These are phyloP conservation scores for Hydriomena furcata DNA, from an alignment of 2,888 invertebrate species.

Conservation along the genomic window DNA sequence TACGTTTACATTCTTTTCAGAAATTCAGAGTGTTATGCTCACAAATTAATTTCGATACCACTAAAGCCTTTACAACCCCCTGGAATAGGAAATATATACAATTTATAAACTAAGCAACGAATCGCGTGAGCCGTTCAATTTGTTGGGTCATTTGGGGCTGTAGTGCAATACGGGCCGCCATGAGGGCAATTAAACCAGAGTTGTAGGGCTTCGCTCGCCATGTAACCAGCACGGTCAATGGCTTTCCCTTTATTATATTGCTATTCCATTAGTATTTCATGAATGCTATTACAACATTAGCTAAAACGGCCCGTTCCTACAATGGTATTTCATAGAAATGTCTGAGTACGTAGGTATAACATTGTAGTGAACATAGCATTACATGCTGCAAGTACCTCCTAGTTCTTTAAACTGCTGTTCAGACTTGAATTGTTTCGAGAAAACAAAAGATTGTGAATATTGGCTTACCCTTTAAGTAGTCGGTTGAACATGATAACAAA, in stretches of 20 bases:
- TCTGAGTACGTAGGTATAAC: not conserved
- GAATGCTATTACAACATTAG: not conserved
- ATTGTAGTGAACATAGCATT: not conserved
- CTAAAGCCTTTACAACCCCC: constrained; percentile 13
- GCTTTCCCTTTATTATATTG: constrained; percentile 9
- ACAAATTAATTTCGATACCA: constrained; percentile 14
- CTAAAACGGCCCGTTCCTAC: not conserved
- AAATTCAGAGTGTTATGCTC: constrained; percentile 5
- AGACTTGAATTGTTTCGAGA: constrained; percentile 8
- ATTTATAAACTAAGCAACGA: constrained; percentile 46
- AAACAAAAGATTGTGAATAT: constrained; percentile 10
- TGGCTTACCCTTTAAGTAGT: not conserved
- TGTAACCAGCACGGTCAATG: constrained; percentile 27
- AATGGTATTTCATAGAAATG: constrained; percentile 10
- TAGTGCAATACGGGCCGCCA: constrained; percentile 66
- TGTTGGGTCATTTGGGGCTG: constrained; percentile 73
- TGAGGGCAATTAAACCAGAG: constrained; percentile 73
- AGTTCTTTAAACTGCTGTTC: not conserved
- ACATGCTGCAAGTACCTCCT: no score
- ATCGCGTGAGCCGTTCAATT: constrained; percentile 79
- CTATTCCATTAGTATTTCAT: constrained; percentile 9
- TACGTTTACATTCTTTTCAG: not conserved
- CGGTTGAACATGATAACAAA: constrained; percentile 3
- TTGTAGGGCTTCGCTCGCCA: constrained; percentile 68
- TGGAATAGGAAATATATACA: constrained; percentile 23